Conservation (phyloP, 2,797 vertebrate genomes). For the Danio choprae region DNA sequence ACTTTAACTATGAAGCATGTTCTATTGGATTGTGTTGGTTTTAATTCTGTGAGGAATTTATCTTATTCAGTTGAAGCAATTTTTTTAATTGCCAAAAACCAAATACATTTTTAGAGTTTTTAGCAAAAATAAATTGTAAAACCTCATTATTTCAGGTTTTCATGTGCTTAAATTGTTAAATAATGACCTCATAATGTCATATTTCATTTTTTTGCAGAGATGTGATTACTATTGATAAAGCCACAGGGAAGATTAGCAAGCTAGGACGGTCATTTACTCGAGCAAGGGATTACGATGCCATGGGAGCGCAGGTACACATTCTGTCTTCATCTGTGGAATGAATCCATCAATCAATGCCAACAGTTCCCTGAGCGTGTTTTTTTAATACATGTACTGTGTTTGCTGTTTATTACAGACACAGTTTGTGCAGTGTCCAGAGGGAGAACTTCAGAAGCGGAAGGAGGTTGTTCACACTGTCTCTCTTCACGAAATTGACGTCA, state of each 20-base stretch:
- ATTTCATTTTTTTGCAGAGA: slow-evolving; percentile 75
- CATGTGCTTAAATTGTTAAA: background rate
- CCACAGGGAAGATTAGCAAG: slow-evolving; percentile 94
- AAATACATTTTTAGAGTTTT: too few relatives aligned
- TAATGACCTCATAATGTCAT: background rate
- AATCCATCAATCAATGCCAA: slow-evolving; percentile 8
- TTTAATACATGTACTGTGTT: background rate
- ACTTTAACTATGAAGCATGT: too few relatives aligned
- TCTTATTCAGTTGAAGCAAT: too few relatives aligned
- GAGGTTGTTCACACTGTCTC: slow-evolving; percentile 95
- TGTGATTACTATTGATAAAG: slow-evolving; percentile 96
- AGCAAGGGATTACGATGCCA: slow-evolving; percentile 93
- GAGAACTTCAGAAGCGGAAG: slow-evolving; percentile 94
- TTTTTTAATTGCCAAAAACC: too few relatives aligned
- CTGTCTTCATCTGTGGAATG: background rate
- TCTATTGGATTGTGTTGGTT: too few relatives aligned
- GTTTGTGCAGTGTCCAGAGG: slow-evolving; percentile 95
- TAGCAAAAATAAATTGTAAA: too few relatives aligned
- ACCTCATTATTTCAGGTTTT: background rate
- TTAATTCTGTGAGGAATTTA: too few relatives aligned
- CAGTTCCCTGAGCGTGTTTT: background rate
- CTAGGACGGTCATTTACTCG: slow-evolving; percentile 94
- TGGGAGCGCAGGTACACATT: slow-evolving; percentile 90
- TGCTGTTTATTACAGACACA: slow-evolving; percentile 78
- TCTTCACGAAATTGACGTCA: slow-evolving; percentile 94